Base-by-base conservation (phyloP, 2,797 vertebrate species). In the Cuculus canorus region DNA sequence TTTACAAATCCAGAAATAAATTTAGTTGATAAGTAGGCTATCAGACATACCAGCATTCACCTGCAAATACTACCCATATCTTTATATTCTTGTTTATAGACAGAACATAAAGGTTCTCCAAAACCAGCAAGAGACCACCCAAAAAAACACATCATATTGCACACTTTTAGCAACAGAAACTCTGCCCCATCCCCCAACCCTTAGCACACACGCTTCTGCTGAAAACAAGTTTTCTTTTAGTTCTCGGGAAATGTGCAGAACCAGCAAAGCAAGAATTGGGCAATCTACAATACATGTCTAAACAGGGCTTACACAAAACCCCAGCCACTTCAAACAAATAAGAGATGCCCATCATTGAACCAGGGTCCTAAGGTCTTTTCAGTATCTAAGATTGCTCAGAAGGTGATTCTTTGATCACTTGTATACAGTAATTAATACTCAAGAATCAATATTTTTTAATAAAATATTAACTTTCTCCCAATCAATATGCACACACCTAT, bases 391-490 rank as follows among this genome's bases (percentile, higher is more conserved):
- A 57, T 41, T 64, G 27, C 59, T 83, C 84, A 71, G 63, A 88
- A 94, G 65, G 63, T 52, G 37, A 73, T 92, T 84, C 88, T 96
- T 82, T 95, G 93, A 96, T 93, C 93, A 70, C 78, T 50, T 64
- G 14, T 35, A 86, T 16, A 54, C 32, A 54, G 50, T 66, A 90
- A 96, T 3, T 82, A 64, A 56, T 61, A 88, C 8, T 47, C 79
- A 45, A 68, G 47, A 82, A 75, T 93, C 95, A 88, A 95, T 79
- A 83, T 50, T 6, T 35, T 16, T 93, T 96, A 96, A 96, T 94
- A 97, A 97, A 96, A 96, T 56, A 96, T 90, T 48, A 91, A 23
- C 59, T 84, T 69, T 64, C 65, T 70, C 77, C 64, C 73, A 94
- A 48, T 96, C 92, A 77, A 86, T 83, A 95, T 39, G 71, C 63